Percentiles rank a stretch among this genome's conserved stretches.
Conservation (phyloP, 1,140 invertebrate species). For the Microplitis mediator region DNA sequence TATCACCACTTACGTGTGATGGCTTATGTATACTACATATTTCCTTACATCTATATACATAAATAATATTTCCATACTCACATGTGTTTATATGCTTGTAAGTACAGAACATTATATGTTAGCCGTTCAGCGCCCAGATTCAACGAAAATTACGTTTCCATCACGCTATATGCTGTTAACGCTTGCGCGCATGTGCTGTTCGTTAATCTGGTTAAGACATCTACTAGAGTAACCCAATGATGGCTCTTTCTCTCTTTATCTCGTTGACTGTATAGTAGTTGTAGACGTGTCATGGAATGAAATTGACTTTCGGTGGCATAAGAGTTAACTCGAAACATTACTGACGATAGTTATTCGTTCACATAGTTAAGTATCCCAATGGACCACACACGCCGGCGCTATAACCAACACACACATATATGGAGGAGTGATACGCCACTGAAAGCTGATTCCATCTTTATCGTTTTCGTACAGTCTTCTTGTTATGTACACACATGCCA, state of each 20-base stretch:
- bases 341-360: slow-evolving; percentile 43
- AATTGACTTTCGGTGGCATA: slow-evolving; percentile 15
- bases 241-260: background rate
- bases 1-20: background rate
- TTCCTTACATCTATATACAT: background rate
- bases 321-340: background rate
- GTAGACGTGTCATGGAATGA: background rate
- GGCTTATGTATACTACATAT: background rate
- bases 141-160: slow-evolving; percentile 39
- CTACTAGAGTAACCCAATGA: slow-evolving; percentile 25
- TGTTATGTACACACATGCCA: background rate
- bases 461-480: background rate
- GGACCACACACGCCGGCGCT: slow-evolving; percentile 55
- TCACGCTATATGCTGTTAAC: slow-evolving; percentile 26
- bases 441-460: background rate
- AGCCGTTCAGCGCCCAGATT: slow-evolving; percentile 26
- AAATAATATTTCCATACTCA: background rate
- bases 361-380: slow-evolving; percentile 40
- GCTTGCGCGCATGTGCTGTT: slow-evolving; percentile 39
- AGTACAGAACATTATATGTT: background rate
- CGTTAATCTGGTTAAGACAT: slow-evolving; percentile 54
- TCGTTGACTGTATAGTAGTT: background rate
- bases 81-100: slow-evolving; percentile 11
- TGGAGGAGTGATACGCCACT: background rate
- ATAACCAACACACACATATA: slow-evolving; percentile 37